Conservation (phyloP, 23 tunicate species). For the Diplosoma virens region DNA sequence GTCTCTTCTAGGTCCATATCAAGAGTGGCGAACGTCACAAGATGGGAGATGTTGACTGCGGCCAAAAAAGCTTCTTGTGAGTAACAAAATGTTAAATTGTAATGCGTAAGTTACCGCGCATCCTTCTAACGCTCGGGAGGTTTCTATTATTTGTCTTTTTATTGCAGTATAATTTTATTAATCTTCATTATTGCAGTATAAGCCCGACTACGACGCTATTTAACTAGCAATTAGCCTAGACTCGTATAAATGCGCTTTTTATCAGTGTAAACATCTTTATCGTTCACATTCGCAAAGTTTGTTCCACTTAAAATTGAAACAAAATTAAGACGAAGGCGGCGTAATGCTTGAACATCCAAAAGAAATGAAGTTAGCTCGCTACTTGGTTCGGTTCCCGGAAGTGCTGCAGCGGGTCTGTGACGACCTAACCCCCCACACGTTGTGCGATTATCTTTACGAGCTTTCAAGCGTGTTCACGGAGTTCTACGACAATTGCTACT, state of each 20-base stretch:
- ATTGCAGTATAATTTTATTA: no score
- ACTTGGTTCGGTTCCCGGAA: conserved; percentile 67
- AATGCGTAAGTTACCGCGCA: no score
- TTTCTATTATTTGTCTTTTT: no score
- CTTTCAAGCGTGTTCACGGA: conserved; percentile 74
- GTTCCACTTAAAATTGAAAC: no score
- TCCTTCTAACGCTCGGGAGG: no score
- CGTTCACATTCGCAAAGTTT: no score
- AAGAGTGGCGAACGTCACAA: conserved; percentile 49
- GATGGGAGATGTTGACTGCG: conserved; percentile 46
- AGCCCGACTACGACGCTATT: no score
- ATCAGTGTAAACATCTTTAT: no score
- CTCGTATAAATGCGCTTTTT: no score
- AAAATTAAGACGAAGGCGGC: conserved; percentile 40
- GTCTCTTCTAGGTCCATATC: conserved; percentile 55
- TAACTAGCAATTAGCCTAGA: no score
- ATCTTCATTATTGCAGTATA: no score
- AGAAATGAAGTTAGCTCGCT: conserved; percentile 71
- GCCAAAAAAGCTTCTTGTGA: conserved; percentile 28
- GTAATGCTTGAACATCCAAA: conserved; percentile 65
- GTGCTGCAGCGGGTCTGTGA: conserved; percentile 67
- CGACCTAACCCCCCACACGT: conserved; percentile 63
- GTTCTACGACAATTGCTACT: conserved; percentile 90
- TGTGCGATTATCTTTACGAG: conserved; percentile 87
- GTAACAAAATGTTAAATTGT: no score